phyloP scores from a whole-genome alignment of 1,140 invertebrate genomes.

The Conopomorpha cramerella region DNA sequence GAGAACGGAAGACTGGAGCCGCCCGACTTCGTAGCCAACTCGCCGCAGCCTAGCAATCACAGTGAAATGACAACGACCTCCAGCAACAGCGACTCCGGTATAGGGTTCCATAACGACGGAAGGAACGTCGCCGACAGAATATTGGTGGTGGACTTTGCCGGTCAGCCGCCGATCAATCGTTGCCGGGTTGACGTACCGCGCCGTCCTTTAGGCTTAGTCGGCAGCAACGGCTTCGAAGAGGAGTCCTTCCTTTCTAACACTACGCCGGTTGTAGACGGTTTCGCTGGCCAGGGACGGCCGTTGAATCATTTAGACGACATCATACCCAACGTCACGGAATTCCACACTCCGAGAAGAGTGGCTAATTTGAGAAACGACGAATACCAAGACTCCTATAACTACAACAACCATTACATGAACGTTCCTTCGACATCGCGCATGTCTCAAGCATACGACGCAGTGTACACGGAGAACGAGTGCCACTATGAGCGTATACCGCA shows the following conservation, averaged over 20 bases:
- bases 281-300: conserved; percentile 46
- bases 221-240: conserved; percentile 47
- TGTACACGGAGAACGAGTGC: conserved; percentile 48
- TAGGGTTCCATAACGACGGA: conserved; percentile 88
- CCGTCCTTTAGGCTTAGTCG: conserved; percentile 43
- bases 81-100: conserved; percentile 93
- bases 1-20: conserved; percentile 29
- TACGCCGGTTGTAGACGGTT: conserved; percentile 54
- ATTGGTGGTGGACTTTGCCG: conserved; percentile 77
- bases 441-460: conserved; percentile 41
- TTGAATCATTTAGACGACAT: conserved; percentile 43
- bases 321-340: conserved; percentile 29
- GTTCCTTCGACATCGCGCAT: conserved; percentile 25
- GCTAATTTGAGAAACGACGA: conserved; percentile 22
- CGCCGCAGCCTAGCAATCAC: conserved; percentile 80
- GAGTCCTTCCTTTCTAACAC: conserved; percentile 52
- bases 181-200: conserved; percentile 35
- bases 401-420: conserved; percentile 37
- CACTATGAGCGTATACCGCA: conserved; percentile 48
- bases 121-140: conserved; percentile 81
- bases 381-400: conserved; percentile 28
- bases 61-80: conserved; percentile 83
- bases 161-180: conserved; percentile 37
- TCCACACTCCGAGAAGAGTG: conserved; percentile 20
- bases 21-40: conserved; percentile 65